These are phyloP conservation scores for Limenitis camilla DNA, from an alignment of 2,888 invertebrate species.

Conservation along the genomic window DNA sequence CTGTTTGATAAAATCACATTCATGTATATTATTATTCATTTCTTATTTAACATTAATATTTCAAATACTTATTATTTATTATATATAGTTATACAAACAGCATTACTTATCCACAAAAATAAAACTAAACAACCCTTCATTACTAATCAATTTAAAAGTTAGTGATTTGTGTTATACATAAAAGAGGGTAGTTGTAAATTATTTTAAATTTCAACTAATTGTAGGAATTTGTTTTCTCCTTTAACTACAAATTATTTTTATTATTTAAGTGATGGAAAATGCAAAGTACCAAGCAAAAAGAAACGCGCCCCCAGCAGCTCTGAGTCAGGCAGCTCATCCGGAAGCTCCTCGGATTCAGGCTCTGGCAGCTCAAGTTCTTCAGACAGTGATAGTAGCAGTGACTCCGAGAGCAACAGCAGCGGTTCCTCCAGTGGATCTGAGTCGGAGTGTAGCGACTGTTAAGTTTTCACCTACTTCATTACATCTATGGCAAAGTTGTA, in stretches of 20 bases:
- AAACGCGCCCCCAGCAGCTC: constrained; percentile 47
- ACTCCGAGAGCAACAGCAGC: constrained; percentile 36
- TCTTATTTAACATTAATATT: no score
- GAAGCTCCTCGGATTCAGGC: constrained; percentile 48
- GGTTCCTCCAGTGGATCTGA: constrained; percentile 43
- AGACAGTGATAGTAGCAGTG: constrained; percentile 46
- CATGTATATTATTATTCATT: no score
- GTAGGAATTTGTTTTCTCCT: no score
- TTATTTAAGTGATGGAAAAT: constrained; percentile 47
- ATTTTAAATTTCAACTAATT: no score
- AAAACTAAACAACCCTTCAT: no score
- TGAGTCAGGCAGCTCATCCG: constrained; percentile 49
- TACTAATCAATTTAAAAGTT: no score
- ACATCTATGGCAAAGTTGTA: not conserved
- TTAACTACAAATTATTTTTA: not conserved
- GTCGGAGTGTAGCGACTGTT: constrained; percentile 42
- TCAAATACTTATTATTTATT: no score
- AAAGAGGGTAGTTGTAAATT: no score
- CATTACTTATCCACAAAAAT: no score
- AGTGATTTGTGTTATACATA: no score
- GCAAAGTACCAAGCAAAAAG: constrained; percentile 59
- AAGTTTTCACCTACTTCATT: constrained; percentile 13
- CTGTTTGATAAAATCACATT: not conserved
- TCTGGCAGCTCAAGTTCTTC: constrained; percentile 49
- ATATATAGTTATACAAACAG: no score